Percentiles rank a stretch among this genome's conserved stretches.
These are phyloP conservation scores for Cinclus mexicanus DNA, from an alignment of 2,113 vertebrate species.

Conservation along the genomic window DNA sequence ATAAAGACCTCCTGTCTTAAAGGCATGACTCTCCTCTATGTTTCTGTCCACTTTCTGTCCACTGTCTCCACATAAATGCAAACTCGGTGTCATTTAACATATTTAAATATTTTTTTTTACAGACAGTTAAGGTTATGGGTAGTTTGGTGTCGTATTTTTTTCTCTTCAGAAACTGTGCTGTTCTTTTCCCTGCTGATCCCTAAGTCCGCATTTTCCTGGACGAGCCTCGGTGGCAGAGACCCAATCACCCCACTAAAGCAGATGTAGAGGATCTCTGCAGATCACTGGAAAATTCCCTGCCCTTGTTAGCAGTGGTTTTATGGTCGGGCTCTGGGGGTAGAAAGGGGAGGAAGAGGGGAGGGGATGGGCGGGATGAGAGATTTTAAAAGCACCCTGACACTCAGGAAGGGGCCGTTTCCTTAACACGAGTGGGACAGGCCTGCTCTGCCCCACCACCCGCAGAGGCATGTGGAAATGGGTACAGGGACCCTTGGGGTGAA, in stretches of 20 bases:
- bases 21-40: conserved; percentile 72
- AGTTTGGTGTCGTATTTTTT: not conserved
- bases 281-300: conserved; percentile 68
- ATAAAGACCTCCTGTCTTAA: conserved; percentile 74
- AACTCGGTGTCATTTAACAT: not conserved
- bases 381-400: conserved; percentile 76
- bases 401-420: conserved; percentile 77
- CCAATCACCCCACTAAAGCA: not conserved
- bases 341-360: fast-evolving
- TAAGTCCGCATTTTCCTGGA: not conserved
- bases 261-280: conserved; percentile 45
- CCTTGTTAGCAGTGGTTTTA: conserved; percentile 75
- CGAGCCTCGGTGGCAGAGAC: not conserved
- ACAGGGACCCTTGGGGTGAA: fast-evolving
- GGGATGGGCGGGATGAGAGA: fast-evolving
- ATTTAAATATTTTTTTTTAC: not conserved
- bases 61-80: conserved; percentile 70
- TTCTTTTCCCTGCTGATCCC: not conserved
- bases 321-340: conserved; percentile 68
- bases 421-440: not conserved
- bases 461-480: fast-evolving
- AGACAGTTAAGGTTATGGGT: not conserved
- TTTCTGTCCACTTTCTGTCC: conserved; percentile 78
- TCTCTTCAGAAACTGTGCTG: not conserved
- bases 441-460: not conserved